These are phyloP conservation scores for Chironomus tepperi DNA, from an alignment of 1,140 invertebrate species.

Conservation along the genomic window DNA sequence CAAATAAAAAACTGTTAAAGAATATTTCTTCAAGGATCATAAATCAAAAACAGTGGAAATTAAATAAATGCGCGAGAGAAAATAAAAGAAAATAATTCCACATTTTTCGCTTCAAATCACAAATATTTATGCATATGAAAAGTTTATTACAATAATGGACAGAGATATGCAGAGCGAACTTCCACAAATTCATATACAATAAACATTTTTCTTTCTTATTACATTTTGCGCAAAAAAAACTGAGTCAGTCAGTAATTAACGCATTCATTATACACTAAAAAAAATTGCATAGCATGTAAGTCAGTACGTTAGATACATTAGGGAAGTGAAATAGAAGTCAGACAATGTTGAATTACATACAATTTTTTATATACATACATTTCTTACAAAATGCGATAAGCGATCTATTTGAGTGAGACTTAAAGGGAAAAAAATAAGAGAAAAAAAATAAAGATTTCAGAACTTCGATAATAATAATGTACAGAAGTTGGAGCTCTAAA, in stretches of 20 bases:
- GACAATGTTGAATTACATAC: conserved; percentile 8
- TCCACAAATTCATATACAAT: too few relatives aligned
- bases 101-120: conserved; percentile 12
- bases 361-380: background rate
- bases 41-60: background rate
- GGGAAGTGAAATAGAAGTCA: background rate
- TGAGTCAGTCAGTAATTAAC: conserved; percentile 7
- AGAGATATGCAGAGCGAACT: background rate
- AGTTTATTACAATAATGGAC: background rate
- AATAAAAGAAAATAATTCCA: background rate
- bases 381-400: conserved; percentile 13
- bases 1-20: background rate
- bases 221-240: background rate
- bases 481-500: background rate
- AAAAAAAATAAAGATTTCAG: background rate
- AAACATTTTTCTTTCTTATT: too few relatives aligned
- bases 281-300: background rate
- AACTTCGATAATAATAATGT: conserved; percentile 9
- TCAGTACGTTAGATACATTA: background rate
- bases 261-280: background rate
- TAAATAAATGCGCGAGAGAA: too few relatives aligned
- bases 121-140: background rate
- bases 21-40: conserved; percentile 8
- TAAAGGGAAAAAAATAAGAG: background rate
- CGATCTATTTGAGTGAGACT: background rate